Evolutionary conservation across 2,888 invertebrate species (phyloP).

Genomic region (Xanthia togata): DNA sequence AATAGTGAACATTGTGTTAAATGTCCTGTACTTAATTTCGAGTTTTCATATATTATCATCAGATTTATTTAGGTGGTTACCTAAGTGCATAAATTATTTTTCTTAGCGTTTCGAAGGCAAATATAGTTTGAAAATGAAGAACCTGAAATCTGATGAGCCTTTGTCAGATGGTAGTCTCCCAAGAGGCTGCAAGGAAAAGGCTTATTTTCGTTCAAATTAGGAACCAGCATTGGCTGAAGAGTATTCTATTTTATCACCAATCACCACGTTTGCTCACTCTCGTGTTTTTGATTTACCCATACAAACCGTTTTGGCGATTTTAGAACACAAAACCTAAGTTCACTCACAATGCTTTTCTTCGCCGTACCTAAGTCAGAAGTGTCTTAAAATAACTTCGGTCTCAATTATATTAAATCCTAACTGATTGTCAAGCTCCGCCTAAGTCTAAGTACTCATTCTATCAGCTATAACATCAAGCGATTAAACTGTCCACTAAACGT

Average conservation of each 20-base stretch:
- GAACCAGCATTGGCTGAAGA: background rate
- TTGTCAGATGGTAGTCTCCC: background rate
- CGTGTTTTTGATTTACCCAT: background rate
- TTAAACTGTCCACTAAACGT: slow-evolving; percentile 50
- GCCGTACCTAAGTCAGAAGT: background rate
- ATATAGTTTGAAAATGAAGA: background rate
- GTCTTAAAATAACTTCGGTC: background rate
- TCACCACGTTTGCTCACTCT: background rate
- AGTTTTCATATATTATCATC: background rate
- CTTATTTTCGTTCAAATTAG: background rate
- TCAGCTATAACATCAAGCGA: slow-evolving; percentile 44
- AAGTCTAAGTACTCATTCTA: slow-evolving; percentile 27
- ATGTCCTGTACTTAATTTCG: background rate
- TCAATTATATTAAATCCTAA: slow-evolving; percentile 27
- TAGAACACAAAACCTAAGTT: background rate
- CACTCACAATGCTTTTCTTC: background rate
- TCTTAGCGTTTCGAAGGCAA: no score
- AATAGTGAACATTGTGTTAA: background rate
- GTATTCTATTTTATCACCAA: background rate
- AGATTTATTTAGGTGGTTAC: no score
- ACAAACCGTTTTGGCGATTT: background rate
- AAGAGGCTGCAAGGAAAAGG: background rate
- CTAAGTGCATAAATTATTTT: background rate
- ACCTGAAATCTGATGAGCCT: background rate
- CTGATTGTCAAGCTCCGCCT: slow-evolving; percentile 21